Evolutionary conservation across 2,797 vertebrate genomes (phyloP).

Genomic region (Graptemys geographica): DNA sequence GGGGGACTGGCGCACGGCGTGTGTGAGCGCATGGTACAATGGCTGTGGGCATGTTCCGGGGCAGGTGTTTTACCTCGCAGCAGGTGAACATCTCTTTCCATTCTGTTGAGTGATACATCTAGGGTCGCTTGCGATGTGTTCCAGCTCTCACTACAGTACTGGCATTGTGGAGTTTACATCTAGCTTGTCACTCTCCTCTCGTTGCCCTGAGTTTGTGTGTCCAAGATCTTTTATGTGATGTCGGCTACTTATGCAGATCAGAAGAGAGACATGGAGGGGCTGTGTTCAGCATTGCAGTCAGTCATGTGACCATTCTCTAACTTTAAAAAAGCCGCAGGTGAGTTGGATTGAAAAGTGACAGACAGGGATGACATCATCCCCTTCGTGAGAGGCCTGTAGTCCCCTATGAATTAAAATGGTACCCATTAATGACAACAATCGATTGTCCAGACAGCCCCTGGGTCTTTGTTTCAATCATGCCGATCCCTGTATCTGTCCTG

Average conservation of each 20-base stretch:
- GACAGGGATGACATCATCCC: background rate
- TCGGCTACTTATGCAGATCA: background rate
- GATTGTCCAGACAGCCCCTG: background rate
- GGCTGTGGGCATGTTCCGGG: background rate
- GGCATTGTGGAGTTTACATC: background rate
- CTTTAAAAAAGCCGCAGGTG: background rate
- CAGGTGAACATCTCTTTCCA: background rate
- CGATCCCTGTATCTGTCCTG: background rate
- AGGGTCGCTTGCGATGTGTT: background rate
- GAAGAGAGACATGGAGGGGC: background rate
- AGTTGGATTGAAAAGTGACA: background rate
- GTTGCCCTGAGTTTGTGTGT: background rate
- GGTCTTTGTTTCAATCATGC: background rate
- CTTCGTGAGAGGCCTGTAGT: background rate
- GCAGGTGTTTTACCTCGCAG: background rate
- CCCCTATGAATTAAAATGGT: background rate
- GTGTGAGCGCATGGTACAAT: background rate
- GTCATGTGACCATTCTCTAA: background rate
- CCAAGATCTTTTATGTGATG: background rate
- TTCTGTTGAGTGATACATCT: background rate
- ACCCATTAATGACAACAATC: background rate
- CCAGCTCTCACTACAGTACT: background rate
- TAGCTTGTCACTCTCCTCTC: background rate
- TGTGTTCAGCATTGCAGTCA: background rate
- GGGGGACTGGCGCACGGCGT: background rate